Conservation (phyloP, 2,888 invertebrate genomes). For the Brachypalpus laphriformis region DNA sequence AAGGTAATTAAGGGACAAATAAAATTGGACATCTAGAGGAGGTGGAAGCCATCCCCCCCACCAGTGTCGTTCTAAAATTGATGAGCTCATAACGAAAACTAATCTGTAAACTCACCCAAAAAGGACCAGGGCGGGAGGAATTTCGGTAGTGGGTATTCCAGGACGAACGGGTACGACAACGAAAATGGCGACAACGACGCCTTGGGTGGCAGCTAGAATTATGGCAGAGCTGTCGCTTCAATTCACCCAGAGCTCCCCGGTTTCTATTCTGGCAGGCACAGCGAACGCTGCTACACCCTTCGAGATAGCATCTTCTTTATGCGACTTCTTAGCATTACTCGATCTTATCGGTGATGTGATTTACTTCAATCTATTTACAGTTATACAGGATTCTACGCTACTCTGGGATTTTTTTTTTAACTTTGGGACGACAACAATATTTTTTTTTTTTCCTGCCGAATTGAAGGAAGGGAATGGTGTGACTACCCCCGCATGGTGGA, state of each 20-base stretch:
- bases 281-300: constrained; percentile 57
- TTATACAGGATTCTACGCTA: constrained; percentile 64
- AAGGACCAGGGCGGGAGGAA: constrained; percentile 32
- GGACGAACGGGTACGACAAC: constrained; percentile 51
- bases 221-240: constrained; percentile 73
- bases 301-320: constrained; percentile 74
- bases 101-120: constrained; percentile 72
- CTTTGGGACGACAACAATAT: constrained; percentile 20
- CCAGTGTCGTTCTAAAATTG: constrained; percentile 66
- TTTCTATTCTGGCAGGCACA: constrained; percentile 6
- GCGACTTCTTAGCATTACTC: constrained; percentile 74
- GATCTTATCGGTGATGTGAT: constrained; percentile 74
- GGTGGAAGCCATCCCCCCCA: constrained; percentile 26
- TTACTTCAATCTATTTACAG: constrained; percentile 75
- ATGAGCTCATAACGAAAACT: constrained; percentile 74
- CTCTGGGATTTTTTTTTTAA: constrained; percentile 65
- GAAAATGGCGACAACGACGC: constrained; percentile 74
- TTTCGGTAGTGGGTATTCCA: neutral
- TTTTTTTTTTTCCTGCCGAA: neutral
- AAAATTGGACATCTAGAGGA: constrained; percentile 54
- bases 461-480: constrained; percentile 16
- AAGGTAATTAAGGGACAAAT: constrained; percentile 65
- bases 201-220: constrained; percentile 74
- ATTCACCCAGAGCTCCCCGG: constrained; percentile 44
- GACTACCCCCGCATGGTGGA: constrained; percentile 28